These are phyloP conservation scores for Melieria crassipennis DNA, from an alignment of 2,888 invertebrate genomes.

Conservation along the genomic window DNA sequence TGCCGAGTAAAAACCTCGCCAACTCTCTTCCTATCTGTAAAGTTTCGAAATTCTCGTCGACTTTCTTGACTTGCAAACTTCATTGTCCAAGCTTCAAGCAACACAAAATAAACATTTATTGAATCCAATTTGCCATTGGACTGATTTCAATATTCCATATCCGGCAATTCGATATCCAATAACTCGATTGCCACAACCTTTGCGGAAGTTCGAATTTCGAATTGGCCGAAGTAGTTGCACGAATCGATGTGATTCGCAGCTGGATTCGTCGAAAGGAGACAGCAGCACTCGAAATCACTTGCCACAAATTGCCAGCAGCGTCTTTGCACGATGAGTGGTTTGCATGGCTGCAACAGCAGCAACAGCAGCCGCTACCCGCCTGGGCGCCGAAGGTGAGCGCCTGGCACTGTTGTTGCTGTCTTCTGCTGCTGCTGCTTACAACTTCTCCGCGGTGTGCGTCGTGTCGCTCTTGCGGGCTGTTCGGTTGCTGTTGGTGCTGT, in stretches of 20 bases:
- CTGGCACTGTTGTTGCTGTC: not conserved
- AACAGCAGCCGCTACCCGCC: no score
- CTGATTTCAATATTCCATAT: no score
- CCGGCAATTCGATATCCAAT: no score
- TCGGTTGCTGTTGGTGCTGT: not conserved
- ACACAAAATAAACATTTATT: no score
- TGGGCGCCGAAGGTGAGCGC: not conserved
- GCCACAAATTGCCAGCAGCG: constrained; percentile 14
- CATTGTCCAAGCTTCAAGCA: no score
- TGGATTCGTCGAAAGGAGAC: not conserved
- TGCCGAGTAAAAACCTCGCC: no score
- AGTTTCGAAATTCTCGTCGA: no score
- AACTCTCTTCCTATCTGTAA: no score
- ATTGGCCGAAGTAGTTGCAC: not conserved
- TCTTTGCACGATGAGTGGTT: not conserved
- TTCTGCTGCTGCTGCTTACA: not conserved
- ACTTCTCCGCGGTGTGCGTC: not conserved
- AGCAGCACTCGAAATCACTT: constrained; percentile 19
- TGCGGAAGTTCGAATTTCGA: constrained; percentile 21
- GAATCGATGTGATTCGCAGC: not conserved
- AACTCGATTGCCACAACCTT: not conserved
- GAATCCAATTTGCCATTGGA: no score
- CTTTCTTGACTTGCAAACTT: no score
- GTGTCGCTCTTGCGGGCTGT: not conserved
- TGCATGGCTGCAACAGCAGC: no score